Conservation (phyloP, 1,140 invertebrate genomes). For the Venturia canescens region DNA sequence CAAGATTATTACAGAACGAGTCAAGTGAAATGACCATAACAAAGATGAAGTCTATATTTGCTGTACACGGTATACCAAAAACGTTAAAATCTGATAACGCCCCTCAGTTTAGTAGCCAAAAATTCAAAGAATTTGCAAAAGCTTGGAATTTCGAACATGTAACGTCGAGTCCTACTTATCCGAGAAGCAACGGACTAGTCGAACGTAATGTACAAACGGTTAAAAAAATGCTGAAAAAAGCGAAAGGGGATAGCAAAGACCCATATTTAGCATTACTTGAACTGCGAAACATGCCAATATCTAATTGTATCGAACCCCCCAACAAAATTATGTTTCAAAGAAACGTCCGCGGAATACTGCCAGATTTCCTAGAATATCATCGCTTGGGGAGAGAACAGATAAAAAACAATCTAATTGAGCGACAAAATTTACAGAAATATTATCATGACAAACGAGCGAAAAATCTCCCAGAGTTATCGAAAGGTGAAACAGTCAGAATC, state of each 20-base stretch:
- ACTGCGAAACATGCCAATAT: constrained; percentile 52
- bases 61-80: constrained; percentile 57
- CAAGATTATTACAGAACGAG: constrained; percentile 55
- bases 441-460: constrained; percentile 28
- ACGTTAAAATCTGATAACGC: constrained; percentile 59
- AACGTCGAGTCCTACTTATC: constrained; percentile 49
- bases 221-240: constrained; percentile 56
- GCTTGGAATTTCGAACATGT: constrained; percentile 52
- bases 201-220: constrained; percentile 53
- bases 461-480: constrained; percentile 15
- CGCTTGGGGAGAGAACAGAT: neutral
- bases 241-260: constrained; percentile 55
- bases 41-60: constrained; percentile 58
- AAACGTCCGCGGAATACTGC: constrained; percentile 50
- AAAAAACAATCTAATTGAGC: neutral
- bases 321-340: constrained; percentile 47
- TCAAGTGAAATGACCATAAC: constrained; percentile 54
- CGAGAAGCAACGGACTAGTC: constrained; percentile 52
- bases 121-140: constrained; percentile 53
- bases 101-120: constrained; percentile 53
- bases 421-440: constrained; percentile 45
- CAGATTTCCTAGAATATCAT: constrained; percentile 28
- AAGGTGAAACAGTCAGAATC: constrained; percentile 27
- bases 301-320: constrained; percentile 24
- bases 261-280: constrained; percentile 58